These are phyloP conservation scores for Pseudochirops corinnae DNA, from an alignment of 2,797 vertebrate species.

Conservation along the genomic window DNA sequence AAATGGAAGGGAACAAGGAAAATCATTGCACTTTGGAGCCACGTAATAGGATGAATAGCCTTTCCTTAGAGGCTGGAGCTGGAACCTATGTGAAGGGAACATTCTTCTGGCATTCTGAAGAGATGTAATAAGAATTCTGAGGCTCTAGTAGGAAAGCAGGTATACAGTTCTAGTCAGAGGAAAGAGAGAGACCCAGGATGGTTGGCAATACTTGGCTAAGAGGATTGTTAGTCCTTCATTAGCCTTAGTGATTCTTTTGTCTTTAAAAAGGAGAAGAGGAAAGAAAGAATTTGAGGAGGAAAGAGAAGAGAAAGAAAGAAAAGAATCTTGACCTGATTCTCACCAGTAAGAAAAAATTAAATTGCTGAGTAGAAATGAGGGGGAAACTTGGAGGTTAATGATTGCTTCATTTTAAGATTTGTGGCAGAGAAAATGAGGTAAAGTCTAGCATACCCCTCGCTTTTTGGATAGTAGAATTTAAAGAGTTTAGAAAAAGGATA, in stretches of 20 bases:
- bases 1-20: not conserved
- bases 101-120: not conserved
- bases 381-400: not conserved
- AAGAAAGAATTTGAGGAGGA: no score
- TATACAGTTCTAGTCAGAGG: not conserved
- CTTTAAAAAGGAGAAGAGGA: not conserved
- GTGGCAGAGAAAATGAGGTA: not conserved
- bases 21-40: not conserved
- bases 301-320: no score
- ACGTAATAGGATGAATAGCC: not conserved
- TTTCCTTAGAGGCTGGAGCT: not conserved
- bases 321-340: not conserved
- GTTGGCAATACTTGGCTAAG: not conserved
- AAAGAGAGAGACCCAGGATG: not conserved
- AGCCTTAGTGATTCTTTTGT: not conserved
- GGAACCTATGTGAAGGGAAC: not conserved
- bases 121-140: not conserved
- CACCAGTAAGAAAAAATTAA: not conserved
- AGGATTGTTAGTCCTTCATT: not conserved
- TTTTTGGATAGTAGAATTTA: not conserved
- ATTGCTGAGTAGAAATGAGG: not conserved
- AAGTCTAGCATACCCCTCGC: not conserved
- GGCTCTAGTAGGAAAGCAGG: not conserved
- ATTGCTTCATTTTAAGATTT: not conserved
- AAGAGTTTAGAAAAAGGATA: not conserved